Conservation (phyloP, 2,797 vertebrate genomes). For the Brachymystax lenok region DNA sequence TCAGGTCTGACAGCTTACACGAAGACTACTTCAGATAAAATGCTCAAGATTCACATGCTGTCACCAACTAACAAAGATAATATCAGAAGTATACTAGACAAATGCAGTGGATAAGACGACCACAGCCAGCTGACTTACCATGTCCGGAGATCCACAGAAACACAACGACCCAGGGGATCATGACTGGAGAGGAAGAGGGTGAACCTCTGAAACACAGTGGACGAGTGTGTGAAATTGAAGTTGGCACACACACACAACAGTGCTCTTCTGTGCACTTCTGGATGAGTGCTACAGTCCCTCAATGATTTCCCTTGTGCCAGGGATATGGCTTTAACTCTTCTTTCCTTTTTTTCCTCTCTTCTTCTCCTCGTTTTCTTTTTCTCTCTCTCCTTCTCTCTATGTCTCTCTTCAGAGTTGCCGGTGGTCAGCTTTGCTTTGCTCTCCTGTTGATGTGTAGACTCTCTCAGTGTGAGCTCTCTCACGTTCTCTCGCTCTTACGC, state of each 20-base stretch:
- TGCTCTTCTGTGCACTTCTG: slow-evolving; percentile 68
- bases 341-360: slow-evolving; percentile 23
- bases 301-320: slow-evolving; percentile 64
- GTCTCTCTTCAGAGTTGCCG: slow-evolving; percentile 61
- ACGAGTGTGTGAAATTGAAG: slow-evolving; percentile 70
- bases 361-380: slow-evolving; percentile 49
- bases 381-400: slow-evolving; percentile 34
- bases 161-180: slow-evolving; percentile 70
- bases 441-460: slow-evolving; percentile 64
- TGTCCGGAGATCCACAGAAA: slow-evolving; percentile 71
- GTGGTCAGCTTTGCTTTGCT: slow-evolving; percentile 48
- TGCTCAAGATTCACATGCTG: slow-evolving; percentile 31
- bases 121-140: slow-evolving; percentile 65
- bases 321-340: slow-evolving; percentile 49
- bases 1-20: slow-evolving; percentile 42
- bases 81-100: slow-evolving; percentile 26
- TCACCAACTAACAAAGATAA: slow-evolving; percentile 40
- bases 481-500: slow-evolving; percentile 55
- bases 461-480: slow-evolving; percentile 47
- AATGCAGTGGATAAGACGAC: slow-evolving; percentile 49
- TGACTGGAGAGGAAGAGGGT: slow-evolving; percentile 60
- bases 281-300: slow-evolving; percentile 61
- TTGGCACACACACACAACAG: slow-evolving; percentile 64
- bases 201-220: slow-evolving; percentile 67
- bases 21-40: slow-evolving; percentile 33